Evolutionary conservation across 2,797 vertebrate genomes (phyloP), one percentile per base, ranked within the genome.

Genomic region (Chiroxiphia lanceolata): DNA sequence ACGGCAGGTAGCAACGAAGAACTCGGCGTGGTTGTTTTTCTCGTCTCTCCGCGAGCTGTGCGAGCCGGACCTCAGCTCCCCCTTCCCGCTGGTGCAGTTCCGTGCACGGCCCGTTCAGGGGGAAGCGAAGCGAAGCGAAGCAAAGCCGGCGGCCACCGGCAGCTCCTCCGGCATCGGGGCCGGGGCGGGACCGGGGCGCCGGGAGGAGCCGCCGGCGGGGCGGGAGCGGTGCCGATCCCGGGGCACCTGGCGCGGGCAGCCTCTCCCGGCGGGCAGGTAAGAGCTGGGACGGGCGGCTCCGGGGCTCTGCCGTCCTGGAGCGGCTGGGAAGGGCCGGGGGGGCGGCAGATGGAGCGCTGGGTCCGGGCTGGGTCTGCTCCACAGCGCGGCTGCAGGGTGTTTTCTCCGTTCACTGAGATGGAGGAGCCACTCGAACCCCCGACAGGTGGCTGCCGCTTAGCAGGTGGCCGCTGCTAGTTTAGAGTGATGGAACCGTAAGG

Each of bases 391-490:
- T 63, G 51, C 8, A 3, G 13, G 33, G 63, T 8, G 71, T 40
- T 4, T 68, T 13, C 12, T 40, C 27, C 13, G 5, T 4, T 38
- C 36, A 2, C 3, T 15, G 47, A 15, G 40, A 25, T 26, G 59
- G 59, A 22, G 67, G 34, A 56, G 61, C 26, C 29, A 0, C 10
- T 18, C 33, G 12, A 36, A 5, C 15, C 9, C 45, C 50, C 1
- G 54, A 1, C 9, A 15, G 69, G 61, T 25, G 36, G 1, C 72
- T 34, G 88, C 40, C 0, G 27, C 17, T 51, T 4, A 1, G 7
- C 63, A 9, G 2, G 18, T 5, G 33, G 40, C 38, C 3, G 6
- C 80, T 31, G 51, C 26, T 50, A 3, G 0, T 2, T n/a, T 1
- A 1, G 13, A 12, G 6, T 1, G 79, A 5, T 20, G 7, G n/a